Evolutionary conservation across 35 echinoderm and acorn worm species (phyloP), one percentile per base, ranked within the genome.

Genomic region (Eucidaris tribuloides): DNA sequence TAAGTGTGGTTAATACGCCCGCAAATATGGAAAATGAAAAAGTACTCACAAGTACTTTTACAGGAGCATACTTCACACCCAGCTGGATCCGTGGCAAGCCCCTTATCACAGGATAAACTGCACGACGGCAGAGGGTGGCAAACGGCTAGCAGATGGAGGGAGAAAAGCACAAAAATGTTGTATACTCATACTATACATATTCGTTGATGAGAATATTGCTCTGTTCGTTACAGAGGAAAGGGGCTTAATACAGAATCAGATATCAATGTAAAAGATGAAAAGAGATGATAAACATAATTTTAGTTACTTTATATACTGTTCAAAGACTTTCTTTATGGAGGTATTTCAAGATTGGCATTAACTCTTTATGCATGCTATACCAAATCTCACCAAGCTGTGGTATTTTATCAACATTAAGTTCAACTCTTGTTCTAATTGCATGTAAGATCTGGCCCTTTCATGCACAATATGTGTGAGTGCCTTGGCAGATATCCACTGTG

Each of bases 21-120:
- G 4, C 20, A 27, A 31, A 7, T 71, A 28, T 31, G 3, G 31
- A 31, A 17, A 71, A 27, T 4, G 1, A 71, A 0, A 29, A 24
- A 45, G 42, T 52, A 66, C 82, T 50, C n/a, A 86, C 84, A 49
- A 7, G 68, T 78, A 19, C 60, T 76, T 46, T 76, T 76, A 36
- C 84, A 86, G 11, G 25, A 29, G 39, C 84, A 86, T 34, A 86
- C 27, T 56, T 86, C 49, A 78, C 84, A 86, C 14, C 84, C 84
- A 17, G 7, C 42, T 3, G 3, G 48, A 70, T 78, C 70, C 11
- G 84, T 86, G 14, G 84, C 84, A n/a, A 77, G 30, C 9, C 84
- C 84, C 19, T 58, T 41, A 5, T 49, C 44, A 41, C 84, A 86
- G 36, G 66, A 40, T 28, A 71, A 46, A 32, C 45, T 78, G 45